A percentile compares a stretch with the other conserved stretches of the same genome.
phyloP scores from a whole-genome alignment of 2,797 vertebrate genomes.

The Hyperoplus immaculatus region DNA sequence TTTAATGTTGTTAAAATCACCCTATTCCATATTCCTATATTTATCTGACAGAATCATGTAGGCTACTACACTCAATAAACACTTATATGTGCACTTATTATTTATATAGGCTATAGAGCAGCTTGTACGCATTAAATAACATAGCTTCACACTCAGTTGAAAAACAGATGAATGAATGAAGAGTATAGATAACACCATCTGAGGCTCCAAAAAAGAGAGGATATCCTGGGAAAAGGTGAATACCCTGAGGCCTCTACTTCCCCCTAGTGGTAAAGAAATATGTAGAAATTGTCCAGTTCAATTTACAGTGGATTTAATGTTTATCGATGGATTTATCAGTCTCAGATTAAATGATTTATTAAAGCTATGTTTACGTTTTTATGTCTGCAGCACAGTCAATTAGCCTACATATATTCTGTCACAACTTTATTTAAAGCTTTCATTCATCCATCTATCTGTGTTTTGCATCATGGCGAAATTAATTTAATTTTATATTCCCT shows the following conservation, averaged over 20 bases:
- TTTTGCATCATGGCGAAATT: not conserved
- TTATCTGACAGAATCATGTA: not conserved
- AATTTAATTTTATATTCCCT: not conserved
- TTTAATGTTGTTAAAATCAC: not conserved
- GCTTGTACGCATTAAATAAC: not conserved
- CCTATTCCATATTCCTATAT: not conserved
- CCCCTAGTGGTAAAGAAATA: slow-evolving; percentile 41
- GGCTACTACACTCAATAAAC: too few relatives aligned
- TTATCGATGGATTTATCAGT: not conserved
- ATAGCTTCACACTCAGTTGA: not conserved
- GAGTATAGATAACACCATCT: slow-evolving; percentile 4
- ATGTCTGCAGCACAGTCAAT: not conserved
- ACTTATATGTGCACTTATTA: too few relatives aligned
- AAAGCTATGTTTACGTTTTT: not conserved
- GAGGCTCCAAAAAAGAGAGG: not conserved
- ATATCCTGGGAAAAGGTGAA: slow-evolving; percentile 8
- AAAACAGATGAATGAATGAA: not conserved
- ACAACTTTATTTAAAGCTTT: not conserved
- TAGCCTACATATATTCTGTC: not conserved
- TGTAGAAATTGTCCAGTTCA: not conserved
- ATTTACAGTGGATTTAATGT: not conserved
- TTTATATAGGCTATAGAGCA: not conserved
- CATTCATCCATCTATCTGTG: not conserved
- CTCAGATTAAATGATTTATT: not conserved
- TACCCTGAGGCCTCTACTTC: slow-evolving; percentile 41